Evolutionary conservation across 2,113 vertebrate species (phyloP).

Genomic region (Amazona vittata): DNA sequence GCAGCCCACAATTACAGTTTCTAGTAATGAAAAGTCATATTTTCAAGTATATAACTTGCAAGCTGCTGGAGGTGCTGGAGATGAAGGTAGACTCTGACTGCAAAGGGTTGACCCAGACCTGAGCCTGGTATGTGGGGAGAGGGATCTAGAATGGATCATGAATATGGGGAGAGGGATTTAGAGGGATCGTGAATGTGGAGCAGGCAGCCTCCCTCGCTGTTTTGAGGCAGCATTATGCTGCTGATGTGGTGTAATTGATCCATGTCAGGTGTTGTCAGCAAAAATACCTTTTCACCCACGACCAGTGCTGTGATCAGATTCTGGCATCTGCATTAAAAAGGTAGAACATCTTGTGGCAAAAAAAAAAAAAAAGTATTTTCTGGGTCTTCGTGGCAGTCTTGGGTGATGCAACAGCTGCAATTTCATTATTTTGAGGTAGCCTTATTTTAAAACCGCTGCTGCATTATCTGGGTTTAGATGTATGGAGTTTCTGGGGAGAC

Average conservation of each 20-base stretch:
- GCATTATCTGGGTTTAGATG: not conserved
- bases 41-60: not conserved
- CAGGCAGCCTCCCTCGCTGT: not conserved
- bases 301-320: not conserved
- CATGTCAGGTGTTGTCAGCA: not conserved
- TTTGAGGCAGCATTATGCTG: not conserved
- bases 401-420: not conserved
- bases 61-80: not conserved
- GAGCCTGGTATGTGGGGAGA: not conserved
- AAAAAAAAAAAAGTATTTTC: not conserved
- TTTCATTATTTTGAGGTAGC: not conserved
- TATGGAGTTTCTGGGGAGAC: not conserved
- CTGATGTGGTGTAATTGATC: not conserved
- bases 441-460: not conserved
- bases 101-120: not conserved
- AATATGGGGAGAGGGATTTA: not conserved
- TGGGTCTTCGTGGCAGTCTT: not conserved
- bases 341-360: not conserved
- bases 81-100: not conserved
- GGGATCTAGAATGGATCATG: not conserved
- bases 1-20: not conserved
- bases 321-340: not conserved
- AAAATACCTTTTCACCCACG: not conserved
- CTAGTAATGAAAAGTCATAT: not conserved
- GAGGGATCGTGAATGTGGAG: accelerated